phyloP scores from a whole-genome alignment of 2,113 vertebrate genomes.

The Eclectus roratus region DNA sequence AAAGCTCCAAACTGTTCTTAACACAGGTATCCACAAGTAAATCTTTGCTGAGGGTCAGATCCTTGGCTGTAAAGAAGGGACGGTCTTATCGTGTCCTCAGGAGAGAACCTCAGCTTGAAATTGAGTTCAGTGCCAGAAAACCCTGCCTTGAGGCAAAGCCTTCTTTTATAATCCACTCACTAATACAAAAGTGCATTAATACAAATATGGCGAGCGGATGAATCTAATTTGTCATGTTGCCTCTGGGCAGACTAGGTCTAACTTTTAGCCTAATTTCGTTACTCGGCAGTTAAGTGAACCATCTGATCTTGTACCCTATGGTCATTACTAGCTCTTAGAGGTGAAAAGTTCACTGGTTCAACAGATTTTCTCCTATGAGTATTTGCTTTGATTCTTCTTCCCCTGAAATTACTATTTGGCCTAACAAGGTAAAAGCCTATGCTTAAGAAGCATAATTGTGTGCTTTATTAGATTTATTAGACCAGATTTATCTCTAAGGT shows the following conservation, averaged over 20 bases:
- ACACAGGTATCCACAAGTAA: not conserved
- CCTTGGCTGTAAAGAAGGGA: not conserved
- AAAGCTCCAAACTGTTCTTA: not conserved
- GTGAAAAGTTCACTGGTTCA: constrained; percentile 52
- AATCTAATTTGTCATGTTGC: constrained; percentile 64
- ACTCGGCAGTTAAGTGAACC: not conserved
- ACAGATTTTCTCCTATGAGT: constrained; percentile 1
- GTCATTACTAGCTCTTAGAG: constrained; percentile 39
- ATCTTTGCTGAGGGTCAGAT: not conserved
- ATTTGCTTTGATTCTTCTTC: constrained; percentile 9
- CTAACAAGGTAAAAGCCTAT: not conserved
- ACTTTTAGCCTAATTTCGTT: constrained; percentile 59
- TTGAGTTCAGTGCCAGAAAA: constrained; percentile 36
- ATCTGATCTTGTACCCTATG: constrained; percentile 32
- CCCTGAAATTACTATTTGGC: not conserved
- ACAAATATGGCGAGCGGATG: not conserved
- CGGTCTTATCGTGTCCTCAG: not conserved
- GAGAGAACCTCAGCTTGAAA: constrained; percentile 18
- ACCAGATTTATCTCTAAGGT: not conserved
- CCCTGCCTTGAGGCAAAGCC: constrained; percentile 21
- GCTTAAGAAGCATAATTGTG: not conserved
- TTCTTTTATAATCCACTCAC: constrained; percentile 33
- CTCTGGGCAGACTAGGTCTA: constrained; percentile 34
- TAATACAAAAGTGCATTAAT: constrained; percentile 38
- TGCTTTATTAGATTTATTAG: not conserved